Conservation (phyloP, 2,797 vertebrate genomes). For the Poecilia gillii region DNA sequence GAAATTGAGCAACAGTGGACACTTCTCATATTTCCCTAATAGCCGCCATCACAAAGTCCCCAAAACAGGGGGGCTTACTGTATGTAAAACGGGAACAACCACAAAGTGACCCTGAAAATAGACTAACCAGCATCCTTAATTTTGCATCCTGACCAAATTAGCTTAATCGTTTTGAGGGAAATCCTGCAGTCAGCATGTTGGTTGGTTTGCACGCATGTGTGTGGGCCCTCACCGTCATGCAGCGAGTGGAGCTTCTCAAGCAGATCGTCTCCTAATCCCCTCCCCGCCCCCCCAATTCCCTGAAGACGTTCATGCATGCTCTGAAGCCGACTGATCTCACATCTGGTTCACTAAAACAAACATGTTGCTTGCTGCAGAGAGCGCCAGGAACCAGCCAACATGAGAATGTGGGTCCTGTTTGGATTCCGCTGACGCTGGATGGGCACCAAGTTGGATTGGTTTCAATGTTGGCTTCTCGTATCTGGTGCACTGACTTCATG, state of each 20-base stretch:
- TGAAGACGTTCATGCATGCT: constrained; percentile 17
- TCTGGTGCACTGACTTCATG: neutral
- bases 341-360: constrained; percentile 20
- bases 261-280: constrained; percentile 37
- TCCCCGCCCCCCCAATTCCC: constrained; percentile 45
- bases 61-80: neutral
- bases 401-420: neutral
- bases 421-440: neutral
- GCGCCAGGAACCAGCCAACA: neutral
- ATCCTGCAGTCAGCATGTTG: constrained; percentile 29
- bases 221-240: constrained; percentile 19
- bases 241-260: constrained; percentile 31
- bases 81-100: constrained; percentile 48
- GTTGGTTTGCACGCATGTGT: constrained; percentile 3
- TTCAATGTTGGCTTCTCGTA: neutral
- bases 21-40: constrained; percentile 24
- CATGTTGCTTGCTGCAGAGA: constrained; percentile 7
- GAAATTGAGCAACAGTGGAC: constrained; percentile 42
- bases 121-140: constrained; percentile 18
- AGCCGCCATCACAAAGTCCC: neutral
- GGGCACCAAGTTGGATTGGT: neutral
- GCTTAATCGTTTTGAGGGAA: constrained; percentile 46
- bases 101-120: constrained; percentile 27
- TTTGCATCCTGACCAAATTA: constrained; percentile 18
- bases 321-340: constrained; percentile 38